A percentile compares a stretch with the other conserved stretches of the same genome.
These are phyloP conservation scores for Drosophila affinis DNA, from an alignment of 2,888 invertebrate genomes.

Conservation along the genomic window DNA sequence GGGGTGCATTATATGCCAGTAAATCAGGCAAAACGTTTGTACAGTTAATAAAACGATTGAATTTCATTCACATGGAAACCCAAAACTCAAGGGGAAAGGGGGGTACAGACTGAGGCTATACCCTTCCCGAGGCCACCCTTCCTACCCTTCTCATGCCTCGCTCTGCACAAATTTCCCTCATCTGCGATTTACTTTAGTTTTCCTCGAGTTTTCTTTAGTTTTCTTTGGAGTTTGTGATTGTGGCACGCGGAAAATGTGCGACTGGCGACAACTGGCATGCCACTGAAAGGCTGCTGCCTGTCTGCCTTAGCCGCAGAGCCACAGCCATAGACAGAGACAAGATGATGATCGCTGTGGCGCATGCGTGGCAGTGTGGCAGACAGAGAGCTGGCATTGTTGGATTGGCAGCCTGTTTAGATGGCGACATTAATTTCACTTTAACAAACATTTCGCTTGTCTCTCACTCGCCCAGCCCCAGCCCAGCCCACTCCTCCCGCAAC, in stretches of 20 bases:
- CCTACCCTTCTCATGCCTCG: not conserved
- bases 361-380: conserved; percentile 14
- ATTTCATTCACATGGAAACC: conserved; percentile 78
- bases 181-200: not conserved
- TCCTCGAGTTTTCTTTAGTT: conserved; percentile 12
- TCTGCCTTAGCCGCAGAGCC: conserved; percentile 20
- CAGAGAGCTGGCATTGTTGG: conserved; percentile 72
- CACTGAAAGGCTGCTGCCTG: conserved; percentile 58
- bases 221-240: conserved; percentile 19
- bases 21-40: conserved; percentile 35
- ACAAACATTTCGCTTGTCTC: conserved; percentile 80
- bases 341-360: conserved; percentile 21
- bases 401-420: conserved; percentile 73
- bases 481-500: not conserved
- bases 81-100: conserved; percentile 19
- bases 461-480: conserved; percentile 16
- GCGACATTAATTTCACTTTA: conserved; percentile 81
- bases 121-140: not conserved
- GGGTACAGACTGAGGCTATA: not conserved
- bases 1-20: not conserved
- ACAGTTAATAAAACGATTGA: conserved; percentile 81
- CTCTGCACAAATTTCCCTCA: not conserved
- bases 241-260: conserved; percentile 69
- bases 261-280: conserved; percentile 66
- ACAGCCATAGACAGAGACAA: not conserved